A percentile compares a stretch with the other conserved stretches of the same genome.
These are phyloP conservation scores for Drosophila prosaltans DNA, from an alignment of 1,140 invertebrate genomes.

Conservation along the genomic window DNA sequence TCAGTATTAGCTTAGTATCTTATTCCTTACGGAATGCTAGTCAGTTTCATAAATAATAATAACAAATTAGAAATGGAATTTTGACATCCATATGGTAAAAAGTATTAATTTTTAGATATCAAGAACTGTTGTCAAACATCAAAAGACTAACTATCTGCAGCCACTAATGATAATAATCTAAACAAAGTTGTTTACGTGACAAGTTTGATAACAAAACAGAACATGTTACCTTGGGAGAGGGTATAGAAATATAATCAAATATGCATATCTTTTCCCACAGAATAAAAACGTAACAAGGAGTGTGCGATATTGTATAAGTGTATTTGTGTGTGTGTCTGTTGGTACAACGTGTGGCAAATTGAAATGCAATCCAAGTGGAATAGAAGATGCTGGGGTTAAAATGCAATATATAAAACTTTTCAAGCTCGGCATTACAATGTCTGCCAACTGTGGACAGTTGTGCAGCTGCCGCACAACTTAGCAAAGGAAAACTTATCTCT, in stretches of 20 bases:
- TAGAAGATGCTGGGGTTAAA: conserved; percentile 6
- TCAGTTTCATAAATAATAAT: too few species aligned
- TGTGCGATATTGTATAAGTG: not conserved
- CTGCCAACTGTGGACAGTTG: conserved; percentile 28
- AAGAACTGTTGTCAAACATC: too few species aligned
- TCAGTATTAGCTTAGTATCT: too few species aligned
- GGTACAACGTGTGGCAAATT: conserved; percentile 47
- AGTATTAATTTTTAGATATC: too few species aligned
- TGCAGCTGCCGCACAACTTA: conserved; percentile 4
- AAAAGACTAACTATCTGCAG: too few species aligned
- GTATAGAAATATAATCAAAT: conserved; percentile 10
- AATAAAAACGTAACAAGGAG: conserved; percentile 33
- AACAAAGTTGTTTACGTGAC: not conserved
- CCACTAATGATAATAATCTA: too few species aligned
- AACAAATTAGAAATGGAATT: too few species aligned
- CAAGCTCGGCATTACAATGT: conserved; percentile 25
- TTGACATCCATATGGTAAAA: too few species aligned
- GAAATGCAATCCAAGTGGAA: conserved; percentile 32
- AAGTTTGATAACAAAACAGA: not conserved
- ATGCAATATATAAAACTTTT: conserved; percentile 18
- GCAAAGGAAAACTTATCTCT: conserved; percentile 40
- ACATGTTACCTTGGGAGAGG: not conserved
- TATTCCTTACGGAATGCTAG: too few species aligned
- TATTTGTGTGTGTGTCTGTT: conserved; percentile 21
- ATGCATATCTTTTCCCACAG: conserved; percentile 1